Evolutionary conservation across 1,140 invertebrate species (phyloP), one percentile per base, ranked within the genome.

Genomic region (Alviniconcha marisindica): DNA sequence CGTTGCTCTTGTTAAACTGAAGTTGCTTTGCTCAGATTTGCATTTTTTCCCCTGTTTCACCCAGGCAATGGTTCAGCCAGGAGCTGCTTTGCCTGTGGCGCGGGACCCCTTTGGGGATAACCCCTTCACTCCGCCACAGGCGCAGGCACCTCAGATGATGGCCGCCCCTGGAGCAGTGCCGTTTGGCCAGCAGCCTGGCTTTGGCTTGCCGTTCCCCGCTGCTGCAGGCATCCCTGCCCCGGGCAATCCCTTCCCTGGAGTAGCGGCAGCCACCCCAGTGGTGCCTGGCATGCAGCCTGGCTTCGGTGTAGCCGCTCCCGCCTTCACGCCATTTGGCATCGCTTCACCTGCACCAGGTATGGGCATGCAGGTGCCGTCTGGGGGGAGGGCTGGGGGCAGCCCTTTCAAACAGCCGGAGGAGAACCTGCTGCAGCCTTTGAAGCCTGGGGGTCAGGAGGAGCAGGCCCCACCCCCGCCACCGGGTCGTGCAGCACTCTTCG

Each of bases 41-140:
- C n/a, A n/a, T n/a, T n/a, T n/a, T n/a, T n/a, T n/a, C n/a, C 28
- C 60, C 60, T 14, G 60, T 63, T 74, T 33, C 38, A 3, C 42
- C 36, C 86, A 88, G 87, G 42, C 54, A 15, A 44, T 81, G 33
- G 56, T 81, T 40, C 31, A 51, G 40, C 77, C 73, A 71, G 44
- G 80, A 54, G 66, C 56, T 56, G 76, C 42, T 42, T 54, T 87
- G 24, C 86, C 86, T 38, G 60, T 87, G 48, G 73, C 80, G 0
- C 78, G 28, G 42, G 88, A 89, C 73, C 87, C 88, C 33, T 89
- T 89, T 85, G 86, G 84, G 44, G 83, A 82, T 82, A 86, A 89
- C 38, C 88, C 86, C 21, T 89, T 89, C 77, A 42, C 51, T 28
- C 42, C 76, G n/a, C 18, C 24, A 3, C 76, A 40, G 74, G 74